Percentiles rank a stretch among this genome's conserved stretches.
phyloP scores from a whole-genome alignment of 2,113 vertebrate genomes.

The Cinclus mexicanus region DNA sequence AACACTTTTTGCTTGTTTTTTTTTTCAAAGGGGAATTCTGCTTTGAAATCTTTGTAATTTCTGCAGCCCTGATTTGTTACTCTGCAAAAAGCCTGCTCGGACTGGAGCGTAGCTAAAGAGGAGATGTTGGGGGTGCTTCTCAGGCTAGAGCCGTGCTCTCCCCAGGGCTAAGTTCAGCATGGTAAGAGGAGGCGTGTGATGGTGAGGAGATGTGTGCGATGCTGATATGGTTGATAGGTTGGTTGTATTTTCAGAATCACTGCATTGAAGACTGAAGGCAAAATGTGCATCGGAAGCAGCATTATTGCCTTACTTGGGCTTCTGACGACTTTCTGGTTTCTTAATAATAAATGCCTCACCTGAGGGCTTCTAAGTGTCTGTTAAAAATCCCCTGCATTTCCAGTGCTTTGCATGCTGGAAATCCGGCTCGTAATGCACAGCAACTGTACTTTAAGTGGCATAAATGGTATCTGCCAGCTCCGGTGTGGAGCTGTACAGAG shows the following conservation, averaged over 20 bases:
- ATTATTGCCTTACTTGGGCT: background rate
- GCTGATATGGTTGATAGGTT: background rate
- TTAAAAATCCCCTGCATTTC: background rate
- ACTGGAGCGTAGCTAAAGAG: background rate
- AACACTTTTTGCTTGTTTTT: background rate
- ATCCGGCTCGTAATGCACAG: background rate
- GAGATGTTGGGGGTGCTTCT: background rate
- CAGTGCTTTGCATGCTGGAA: background rate
- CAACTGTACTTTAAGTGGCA: background rate
- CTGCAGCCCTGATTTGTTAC: background rate
- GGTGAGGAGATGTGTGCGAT: background rate
- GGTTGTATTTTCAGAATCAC: background rate
- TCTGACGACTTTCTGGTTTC: background rate
- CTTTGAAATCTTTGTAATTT: background rate
- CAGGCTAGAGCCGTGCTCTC: background rate
- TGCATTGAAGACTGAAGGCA: background rate
- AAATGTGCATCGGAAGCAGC: background rate
- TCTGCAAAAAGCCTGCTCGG: background rate
- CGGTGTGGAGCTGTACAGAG: background rate
- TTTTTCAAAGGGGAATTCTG: background rate
- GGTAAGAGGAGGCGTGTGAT: too few species aligned
- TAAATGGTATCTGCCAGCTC: background rate
- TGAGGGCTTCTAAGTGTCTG: background rate
- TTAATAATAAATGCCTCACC: background rate
- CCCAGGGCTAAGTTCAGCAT: fast-evolving